Evolutionary conservation across 2,797 vertebrate genomes (phyloP).

Genomic region (Neolamprologus multifasciatus): DNA sequence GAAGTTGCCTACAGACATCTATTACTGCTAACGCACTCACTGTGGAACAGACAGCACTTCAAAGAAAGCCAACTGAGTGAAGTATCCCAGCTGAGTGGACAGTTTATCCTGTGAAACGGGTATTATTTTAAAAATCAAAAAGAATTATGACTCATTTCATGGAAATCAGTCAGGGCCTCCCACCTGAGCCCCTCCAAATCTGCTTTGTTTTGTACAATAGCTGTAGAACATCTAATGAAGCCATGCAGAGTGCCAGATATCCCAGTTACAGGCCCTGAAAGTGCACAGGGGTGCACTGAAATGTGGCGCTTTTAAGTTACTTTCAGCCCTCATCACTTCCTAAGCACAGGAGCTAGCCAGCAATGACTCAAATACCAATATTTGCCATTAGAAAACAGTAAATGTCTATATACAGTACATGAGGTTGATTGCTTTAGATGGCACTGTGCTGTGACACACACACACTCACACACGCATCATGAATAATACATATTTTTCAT

Average conservation of each 20-base stretch:
- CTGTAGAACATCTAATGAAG: background rate
- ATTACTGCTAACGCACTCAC: background rate
- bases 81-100: background rate
- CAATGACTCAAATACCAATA: background rate
- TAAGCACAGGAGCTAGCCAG: background rate
- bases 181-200: background rate
- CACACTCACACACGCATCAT: background rate
- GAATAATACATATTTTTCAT: conserved; percentile 24
- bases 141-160: background rate
- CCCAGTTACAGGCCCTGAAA: background rate
- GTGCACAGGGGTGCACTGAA: background rate
- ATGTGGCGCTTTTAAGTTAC: background rate
- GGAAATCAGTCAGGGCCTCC: background rate
- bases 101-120: background rate
- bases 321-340: background rate
- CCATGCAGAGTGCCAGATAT: background rate
- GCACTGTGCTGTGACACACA: background rate
- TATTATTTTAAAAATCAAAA: background rate
- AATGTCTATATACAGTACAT: background rate
- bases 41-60: background rate
- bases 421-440: background rate
- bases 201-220: background rate
- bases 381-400: background rate
- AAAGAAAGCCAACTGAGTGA: background rate
- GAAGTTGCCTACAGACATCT: background rate